These are phyloP conservation scores for Diorhabda elongata DNA, from an alignment of 1,140 invertebrate species.

Conservation along the genomic window DNA sequence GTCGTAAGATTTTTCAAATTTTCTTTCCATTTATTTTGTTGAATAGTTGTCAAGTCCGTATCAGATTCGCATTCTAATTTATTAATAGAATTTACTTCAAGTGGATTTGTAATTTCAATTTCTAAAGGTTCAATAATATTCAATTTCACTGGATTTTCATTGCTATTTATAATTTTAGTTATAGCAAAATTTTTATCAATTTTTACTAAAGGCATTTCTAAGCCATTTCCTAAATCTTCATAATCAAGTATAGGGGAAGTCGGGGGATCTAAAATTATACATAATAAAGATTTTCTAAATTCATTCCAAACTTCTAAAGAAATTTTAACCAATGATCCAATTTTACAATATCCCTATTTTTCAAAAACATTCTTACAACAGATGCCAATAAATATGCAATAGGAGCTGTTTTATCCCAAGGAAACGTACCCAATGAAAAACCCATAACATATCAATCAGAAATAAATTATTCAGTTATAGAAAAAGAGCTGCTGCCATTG, in stretches of 20 bases:
- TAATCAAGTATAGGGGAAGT: too few species aligned
- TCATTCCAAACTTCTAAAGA: background rate
- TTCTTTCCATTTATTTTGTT: background rate
- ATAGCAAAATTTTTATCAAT: too few species aligned
- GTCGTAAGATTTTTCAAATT: constrained; percentile 7
- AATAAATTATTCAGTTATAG: background rate
- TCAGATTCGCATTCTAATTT: background rate
- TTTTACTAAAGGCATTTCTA: too few species aligned
- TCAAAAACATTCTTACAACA: background rate
- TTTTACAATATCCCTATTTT: constrained; percentile 1
- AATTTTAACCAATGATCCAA: background rate
- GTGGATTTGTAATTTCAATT: background rate
- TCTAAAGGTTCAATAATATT: background rate
- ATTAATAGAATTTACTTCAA: background rate
- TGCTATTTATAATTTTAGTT: too few species aligned
- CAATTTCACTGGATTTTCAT: too few species aligned
- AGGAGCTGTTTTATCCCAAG: constrained; percentile 44
- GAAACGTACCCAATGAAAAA: background rate
- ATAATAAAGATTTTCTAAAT: background rate
- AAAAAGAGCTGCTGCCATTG: constrained; percentile 38
- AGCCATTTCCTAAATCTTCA: background rate
- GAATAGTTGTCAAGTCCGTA: background rate
- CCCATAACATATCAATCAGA: constrained; percentile 29
- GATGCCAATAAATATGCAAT: constrained; percentile 27
- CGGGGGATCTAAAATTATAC: background rate